Evolutionary conservation across 2,888 invertebrate species (phyloP).

Genomic region (Orchestes rusci): DNA sequence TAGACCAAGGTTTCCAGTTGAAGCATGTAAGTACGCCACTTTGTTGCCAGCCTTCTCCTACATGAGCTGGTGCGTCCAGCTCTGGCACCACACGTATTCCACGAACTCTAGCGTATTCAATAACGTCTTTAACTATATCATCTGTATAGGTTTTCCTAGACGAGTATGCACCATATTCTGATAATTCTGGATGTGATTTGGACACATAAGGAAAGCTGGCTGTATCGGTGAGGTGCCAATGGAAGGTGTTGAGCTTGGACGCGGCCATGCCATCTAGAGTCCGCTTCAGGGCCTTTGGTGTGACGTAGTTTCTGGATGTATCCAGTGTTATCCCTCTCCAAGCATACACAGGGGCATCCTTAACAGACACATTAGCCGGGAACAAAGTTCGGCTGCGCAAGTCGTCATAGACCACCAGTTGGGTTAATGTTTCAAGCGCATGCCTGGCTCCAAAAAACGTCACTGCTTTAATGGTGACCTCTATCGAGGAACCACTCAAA

Average conservation of each 20-base stretch:
- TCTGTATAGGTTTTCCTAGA: constrained; percentile 57
- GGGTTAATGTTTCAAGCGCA: constrained; percentile 59
- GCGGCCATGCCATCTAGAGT: constrained; percentile 78
- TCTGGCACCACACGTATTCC: constrained; percentile 85
- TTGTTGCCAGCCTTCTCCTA: constrained; percentile 80
- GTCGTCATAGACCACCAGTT: constrained; percentile 60
- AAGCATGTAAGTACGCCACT: constrained; percentile 58
- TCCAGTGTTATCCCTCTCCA: constrained; percentile 56
- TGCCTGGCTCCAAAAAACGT: constrained; percentile 55
- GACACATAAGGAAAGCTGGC: constrained; percentile 87
- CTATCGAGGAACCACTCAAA: neutral
- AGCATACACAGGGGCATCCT: constrained; percentile 68
- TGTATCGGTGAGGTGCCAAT: constrained; percentile 93
- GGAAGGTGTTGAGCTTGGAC: constrained; percentile 87
- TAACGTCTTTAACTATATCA: constrained; percentile 55
- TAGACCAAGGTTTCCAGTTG: constrained; percentile 62
- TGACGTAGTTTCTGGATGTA: constrained; percentile 62
- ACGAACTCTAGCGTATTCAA: constrained; percentile 67
- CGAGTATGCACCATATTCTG: constrained; percentile 57
- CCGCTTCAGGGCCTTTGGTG: constrained; percentile 54
- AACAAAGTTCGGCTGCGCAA: constrained; percentile 53
- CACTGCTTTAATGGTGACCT: constrained; percentile 12
- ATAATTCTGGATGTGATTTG: constrained; percentile 53
- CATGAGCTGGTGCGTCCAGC: constrained; percentile 82
- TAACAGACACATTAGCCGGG: constrained; percentile 52